Evolutionary conservation across 2,888 invertebrate genomes (phyloP), one percentile per base, ranked within the genome.

Genomic region (Campaea margaritaria): DNA sequence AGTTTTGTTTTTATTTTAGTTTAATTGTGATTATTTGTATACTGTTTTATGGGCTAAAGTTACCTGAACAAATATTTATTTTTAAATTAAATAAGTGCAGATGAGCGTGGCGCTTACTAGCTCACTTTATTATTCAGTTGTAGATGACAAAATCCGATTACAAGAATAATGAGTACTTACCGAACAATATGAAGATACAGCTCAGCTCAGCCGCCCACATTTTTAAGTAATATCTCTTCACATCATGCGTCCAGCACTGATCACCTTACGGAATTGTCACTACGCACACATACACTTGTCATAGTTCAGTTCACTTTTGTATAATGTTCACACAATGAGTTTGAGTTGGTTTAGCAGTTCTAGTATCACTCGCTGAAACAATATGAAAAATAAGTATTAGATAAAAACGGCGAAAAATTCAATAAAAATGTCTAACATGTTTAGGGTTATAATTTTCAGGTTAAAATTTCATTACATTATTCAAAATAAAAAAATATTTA

Each of bases 121-220:
- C 21, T 21, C 21, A 5, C 21, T 21, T 21, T 5, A 21, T 21
- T 21, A 21, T 5, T 21, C 21, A 21, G 21, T 21, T 21, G 21
- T 5, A 21, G 21, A 21, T 31, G 31, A 31, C 5, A 9, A 31
- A 31, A 31, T 9, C 31, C 7, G 4, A 12, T 36, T 2, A 36
- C 12, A 36, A n/a, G 36, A 21, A 34, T 36, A 10, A n/a, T 36
- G 5, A 21, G 15, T 52, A 86, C 90, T 91, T 71, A 91, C 91
- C 91, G 77, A 91, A 89, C 82, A 91, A 85, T 82, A 91, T 79
- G 71, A 91, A 88, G 76, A 91, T 84, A 80, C 87, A 91, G 84
- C 85, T 86, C 72, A 91, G 83, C 85, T 85, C 86, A 74, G 86
- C 89, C 79, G 89, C 84, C 91, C 91, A 91, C 91, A 91, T 91